These are phyloP conservation scores for Siphamia tubifer DNA, from an alignment of 2,113 vertebrate genomes.

Conservation along the genomic window DNA sequence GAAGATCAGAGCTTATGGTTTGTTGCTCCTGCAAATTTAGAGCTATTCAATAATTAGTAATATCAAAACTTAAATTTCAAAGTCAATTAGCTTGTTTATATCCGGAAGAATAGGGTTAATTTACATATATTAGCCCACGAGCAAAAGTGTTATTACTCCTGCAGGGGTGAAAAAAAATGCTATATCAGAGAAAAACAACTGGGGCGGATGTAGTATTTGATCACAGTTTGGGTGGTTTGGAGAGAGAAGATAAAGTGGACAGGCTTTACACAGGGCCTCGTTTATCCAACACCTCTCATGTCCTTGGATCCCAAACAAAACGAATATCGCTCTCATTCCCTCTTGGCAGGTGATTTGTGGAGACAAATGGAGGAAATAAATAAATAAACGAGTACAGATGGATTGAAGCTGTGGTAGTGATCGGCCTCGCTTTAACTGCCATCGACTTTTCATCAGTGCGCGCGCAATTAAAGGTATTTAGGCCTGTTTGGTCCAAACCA, in stretches of 20 bases:
- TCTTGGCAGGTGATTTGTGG: conserved; percentile 72
- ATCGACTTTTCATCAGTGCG: conserved; percentile 94
- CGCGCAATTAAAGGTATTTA: conserved; percentile 93
- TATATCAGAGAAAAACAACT: too few species aligned
- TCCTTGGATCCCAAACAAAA: conserved; percentile 65
- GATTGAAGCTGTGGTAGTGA: conserved; percentile 77
- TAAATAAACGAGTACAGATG: conserved; percentile 76
- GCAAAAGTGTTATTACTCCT: too few species aligned
- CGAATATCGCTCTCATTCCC: conserved; percentile 62
- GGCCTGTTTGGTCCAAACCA: conserved; percentile 84
- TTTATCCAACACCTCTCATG: conserved; percentile 69
- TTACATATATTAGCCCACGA: too few species aligned
- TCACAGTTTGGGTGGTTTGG: too few species aligned
- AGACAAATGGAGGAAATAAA: conserved; percentile 77
- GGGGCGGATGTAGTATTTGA: too few species aligned
- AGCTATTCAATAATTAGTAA: neutral
- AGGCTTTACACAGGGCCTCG: too few species aligned
- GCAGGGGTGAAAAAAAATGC: too few species aligned
- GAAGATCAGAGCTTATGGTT: neutral
- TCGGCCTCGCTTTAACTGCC: conserved; percentile 82
- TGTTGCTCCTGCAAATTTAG: neutral
- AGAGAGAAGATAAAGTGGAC: too few species aligned
- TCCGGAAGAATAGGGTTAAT: too few species aligned
- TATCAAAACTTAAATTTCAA: conserved; percentile 14
- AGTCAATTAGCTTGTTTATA: conserved; percentile 2